These are phyloP conservation scores for Phymastichus coffea DNA, from an alignment of 1,140 invertebrate species.

Conservation along the genomic window DNA sequence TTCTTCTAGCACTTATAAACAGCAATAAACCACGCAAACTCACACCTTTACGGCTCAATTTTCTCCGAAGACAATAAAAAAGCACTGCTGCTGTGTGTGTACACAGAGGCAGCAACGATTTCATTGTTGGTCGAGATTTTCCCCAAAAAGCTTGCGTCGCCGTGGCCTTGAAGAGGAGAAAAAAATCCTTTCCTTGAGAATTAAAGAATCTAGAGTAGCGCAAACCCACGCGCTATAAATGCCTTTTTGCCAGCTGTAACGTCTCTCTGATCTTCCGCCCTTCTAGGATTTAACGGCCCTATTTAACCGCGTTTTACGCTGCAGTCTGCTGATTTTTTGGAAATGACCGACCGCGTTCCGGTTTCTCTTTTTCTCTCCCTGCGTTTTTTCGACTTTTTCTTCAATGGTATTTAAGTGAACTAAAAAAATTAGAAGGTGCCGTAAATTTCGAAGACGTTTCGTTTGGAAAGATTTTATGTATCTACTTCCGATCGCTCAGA, in stretches of 20 bases:
- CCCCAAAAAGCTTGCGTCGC: constrained; percentile 42
- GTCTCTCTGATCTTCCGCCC: constrained; percentile 2
- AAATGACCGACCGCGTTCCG: background rate
- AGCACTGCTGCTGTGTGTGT: no score
- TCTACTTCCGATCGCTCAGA: no score
- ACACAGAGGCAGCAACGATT: no score
- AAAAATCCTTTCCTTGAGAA: no score
- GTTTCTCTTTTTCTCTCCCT: no score
- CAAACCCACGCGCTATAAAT: constrained; percentile 51
- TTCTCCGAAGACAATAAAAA: constrained; percentile 13
- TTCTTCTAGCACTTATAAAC: background rate
- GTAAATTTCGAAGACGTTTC: no score
- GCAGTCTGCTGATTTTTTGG: constrained; percentile 5
- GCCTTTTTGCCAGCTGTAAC: constrained; percentile 48
- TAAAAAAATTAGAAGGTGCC: no score
- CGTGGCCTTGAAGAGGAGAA: no score
- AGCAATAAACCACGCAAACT: background rate
- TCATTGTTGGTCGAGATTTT: constrained; percentile 28
- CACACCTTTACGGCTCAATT: constrained; percentile 11
- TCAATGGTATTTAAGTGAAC: no score
- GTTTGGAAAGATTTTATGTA: no score
- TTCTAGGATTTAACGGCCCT: constrained; percentile 24
- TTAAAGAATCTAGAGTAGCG: constrained; percentile 52
- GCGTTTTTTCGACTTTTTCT: no score
- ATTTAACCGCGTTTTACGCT: constrained; percentile 21